Base-by-base conservation (phyloP, 35 echinoderm and acorn worm species). In the Ophioderma brevispina region DNA sequence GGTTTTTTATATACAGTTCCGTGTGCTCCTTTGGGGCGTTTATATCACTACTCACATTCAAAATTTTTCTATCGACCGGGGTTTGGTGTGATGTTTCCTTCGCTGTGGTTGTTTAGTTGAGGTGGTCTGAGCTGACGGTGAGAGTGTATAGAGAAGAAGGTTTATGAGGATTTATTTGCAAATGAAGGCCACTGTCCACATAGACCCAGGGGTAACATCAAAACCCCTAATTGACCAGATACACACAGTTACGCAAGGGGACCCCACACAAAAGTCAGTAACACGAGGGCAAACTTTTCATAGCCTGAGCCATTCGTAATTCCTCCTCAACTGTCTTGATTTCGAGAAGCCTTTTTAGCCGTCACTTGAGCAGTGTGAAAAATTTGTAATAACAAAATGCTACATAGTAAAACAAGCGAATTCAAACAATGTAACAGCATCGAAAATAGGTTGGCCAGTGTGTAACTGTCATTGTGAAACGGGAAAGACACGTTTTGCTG, bases 341-440 rank as follows among this genome's bases (percentile, higher is more conserved):
- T 13, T 13, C 59, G 28, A 8, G 31, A 13, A 13, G 85, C 81
- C 1, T 70, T 81, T 33, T 78, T 64, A 28, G 84, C 40, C 10
- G 91, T 79, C 35, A 36, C 5, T 21, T 43, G 78, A 32, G 79
- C 91, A 34, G 35, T 14, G 13, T 87, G 41, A 46, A 87, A 87
- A 43, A 92, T 92, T 35, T 13, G 0, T 14, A 76, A 40, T 92
- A 92, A 76, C 91, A 92, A 34, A 87, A 31, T 0, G 40, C 14
- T 14, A 92, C 81, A 23, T n/a, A 87, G 10, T 14, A 92, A 92
- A 92, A n/a, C 77, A 35, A 5, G 55, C 15, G 10, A 30, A 30
- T 70, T 70, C n/a, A 70, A 25, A 25, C 59, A 52, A 52, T 21
- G 2, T 2, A 13, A 70, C 3, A 30, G 28, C 59, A 70, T 70